Evolutionary conservation across 1,140 invertebrate genomes (phyloP), one percentile per base, ranked within the genome.

Genomic region (Scaptomyza hsui): DNA sequence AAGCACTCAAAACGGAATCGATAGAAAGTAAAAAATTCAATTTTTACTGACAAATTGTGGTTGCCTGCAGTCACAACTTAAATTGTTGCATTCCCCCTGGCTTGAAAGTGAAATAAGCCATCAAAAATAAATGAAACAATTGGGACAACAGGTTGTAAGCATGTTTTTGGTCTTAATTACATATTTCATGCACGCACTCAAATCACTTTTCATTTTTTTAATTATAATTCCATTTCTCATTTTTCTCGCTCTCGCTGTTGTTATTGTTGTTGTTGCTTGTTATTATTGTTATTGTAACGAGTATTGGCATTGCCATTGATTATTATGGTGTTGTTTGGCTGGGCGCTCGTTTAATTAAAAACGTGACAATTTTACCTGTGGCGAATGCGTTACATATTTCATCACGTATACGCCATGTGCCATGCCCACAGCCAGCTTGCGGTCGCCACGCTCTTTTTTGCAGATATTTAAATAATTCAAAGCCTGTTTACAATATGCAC

Each of bases 281-380:
- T 16, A 6, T 52, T 69, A 42, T 72, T 75, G 29, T 45, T 51
- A 7, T 60, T 64, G 32, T 32, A 26, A n/a, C 13, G 45, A 24
- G 55, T 61, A 44, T 47, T 68, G 55, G 56, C 56, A 61, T 44
- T 44, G 51, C 21, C 74, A 82, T 82, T 82, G 78, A 82, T 75
- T 75, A 81, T 81, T 80, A 60, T 73, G 65, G 21, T 18, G 59
- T 42, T 59, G 56, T 63, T 71, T 60, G 45, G 37, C 37, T 42
- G 59, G 57, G 42, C 35, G 55, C 9, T 48, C 53, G 74, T 88
- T 86, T 86, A 86, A 86, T 86, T 86, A 86, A 86, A 86, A 86
- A 86, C 81, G 81, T 86, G 81, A 86, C 81, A 86, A 86, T 86
- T 86, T 78, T 65, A 88, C 81, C 81, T 88, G 70, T 78, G 81